Base-by-base conservation (phyloP, 2,888 invertebrate species). In the Carpatolechia fugitivella region DNA sequence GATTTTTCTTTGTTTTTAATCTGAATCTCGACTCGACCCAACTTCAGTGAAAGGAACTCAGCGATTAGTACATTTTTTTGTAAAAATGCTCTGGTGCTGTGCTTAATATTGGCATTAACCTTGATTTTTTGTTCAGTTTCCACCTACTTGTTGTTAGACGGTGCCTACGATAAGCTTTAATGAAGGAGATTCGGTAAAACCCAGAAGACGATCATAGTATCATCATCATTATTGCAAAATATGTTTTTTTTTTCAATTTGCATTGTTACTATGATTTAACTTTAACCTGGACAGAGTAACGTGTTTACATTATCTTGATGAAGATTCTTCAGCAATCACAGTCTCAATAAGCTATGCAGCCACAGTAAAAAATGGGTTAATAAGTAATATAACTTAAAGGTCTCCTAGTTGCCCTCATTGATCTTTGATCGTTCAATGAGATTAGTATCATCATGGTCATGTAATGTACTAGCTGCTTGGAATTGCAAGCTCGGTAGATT, bases 1-100 rank as follows among this genome's bases (percentile, higher is more conserved):
- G 68, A 66, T 70, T 61, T 35, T 41, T 69, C 75, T 75, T 76
- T 74, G 78, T 74, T 74, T 29, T 35, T 35, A 49, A 35, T 35
- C 60, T 61, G 6, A 56, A 56, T 60, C 58, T 61, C 54, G 59
- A 64, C 57, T 61, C 59, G 59, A 58, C 70, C 63, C 68, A 62
- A 58, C 60, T 65, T 61, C 44, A 64, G 77, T 76, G 79, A 80
- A 79, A 84, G 81, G 82, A 74, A 68, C 62, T 66, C 62, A 60
- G 54, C 59, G 62, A 61, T 60, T 67, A 69, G 70, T 63, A 62
- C 63, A 56, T 51, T 40, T 57, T 58, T 70, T 66, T 69, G 66
- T n/a, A 68, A 64, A 53, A 56, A 54, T 58, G 24, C 24, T 6
- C 24, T 61, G 61, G 58, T 71, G 66, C 66, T 62, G 67, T 70